Percentiles rank a stretch among this genome's conserved stretches.
Conservation (phyloP, 2,888 invertebrate genomes). For the Lepas anatifera region DNA sequence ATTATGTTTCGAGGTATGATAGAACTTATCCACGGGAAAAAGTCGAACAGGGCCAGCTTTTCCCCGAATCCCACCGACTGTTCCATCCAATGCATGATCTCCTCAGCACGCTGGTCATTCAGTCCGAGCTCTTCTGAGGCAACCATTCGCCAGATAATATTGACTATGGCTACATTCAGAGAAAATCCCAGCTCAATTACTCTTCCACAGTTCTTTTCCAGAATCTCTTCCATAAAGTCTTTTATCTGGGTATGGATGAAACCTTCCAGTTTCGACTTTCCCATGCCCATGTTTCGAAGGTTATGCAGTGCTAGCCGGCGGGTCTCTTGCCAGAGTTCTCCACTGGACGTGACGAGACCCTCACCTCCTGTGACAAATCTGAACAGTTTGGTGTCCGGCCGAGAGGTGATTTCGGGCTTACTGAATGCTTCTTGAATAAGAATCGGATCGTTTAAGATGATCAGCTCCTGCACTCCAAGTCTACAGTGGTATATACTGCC, state of each 20-base stretch:
- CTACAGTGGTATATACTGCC: no score
- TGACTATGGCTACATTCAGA: constrained; percentile 8
- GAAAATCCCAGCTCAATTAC: background rate
- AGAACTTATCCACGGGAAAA: background rate
- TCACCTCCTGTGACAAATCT: no score
- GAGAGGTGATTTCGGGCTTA: no score
- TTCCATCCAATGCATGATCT: background rate
- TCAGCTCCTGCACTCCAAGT: no score
- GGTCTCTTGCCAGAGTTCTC: constrained; percentile 11
- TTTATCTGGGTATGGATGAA: constrained; percentile 5
- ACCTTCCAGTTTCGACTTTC: constrained; percentile 2
- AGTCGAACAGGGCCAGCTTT: no score
- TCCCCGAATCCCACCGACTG: background rate
- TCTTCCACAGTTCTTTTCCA: background rate
- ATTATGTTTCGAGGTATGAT: background rate
- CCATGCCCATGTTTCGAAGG: constrained; percentile 12
- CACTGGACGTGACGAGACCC: no score
- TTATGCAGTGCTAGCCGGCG: constrained; percentile 9
- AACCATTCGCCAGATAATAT: constrained; percentile 14
- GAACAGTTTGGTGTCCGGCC: no score
- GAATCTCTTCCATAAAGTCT: background rate
- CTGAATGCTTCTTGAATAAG: no score
- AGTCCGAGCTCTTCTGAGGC: background rate
- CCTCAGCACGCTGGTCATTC: background rate
- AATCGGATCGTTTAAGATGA: no score